A percentile compares a stretch with the other conserved stretches of the same genome.
Evolutionary conservation across 2,888 invertebrate genomes (phyloP).

Genomic region (Platycheirus albimanus): DNA sequence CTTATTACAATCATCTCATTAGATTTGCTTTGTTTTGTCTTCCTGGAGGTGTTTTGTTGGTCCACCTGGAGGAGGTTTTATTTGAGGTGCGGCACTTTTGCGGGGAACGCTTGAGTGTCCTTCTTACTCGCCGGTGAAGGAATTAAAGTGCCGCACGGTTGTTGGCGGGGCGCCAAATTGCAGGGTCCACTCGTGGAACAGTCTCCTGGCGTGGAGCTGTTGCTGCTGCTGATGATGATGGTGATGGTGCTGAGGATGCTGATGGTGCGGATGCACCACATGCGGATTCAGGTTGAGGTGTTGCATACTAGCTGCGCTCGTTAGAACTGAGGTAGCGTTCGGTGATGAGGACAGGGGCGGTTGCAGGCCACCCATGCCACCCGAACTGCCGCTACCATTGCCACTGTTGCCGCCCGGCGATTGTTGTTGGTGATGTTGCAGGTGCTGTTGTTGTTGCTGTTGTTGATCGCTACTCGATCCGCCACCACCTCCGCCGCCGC

Average conservation of each 20-base stretch:
- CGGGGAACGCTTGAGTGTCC: constrained; percentile 62
- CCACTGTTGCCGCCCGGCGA: constrained; percentile 76
- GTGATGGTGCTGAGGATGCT: constrained; percentile 81
- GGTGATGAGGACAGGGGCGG: constrained; percentile 80
- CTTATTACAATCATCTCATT: constrained; percentile 56
- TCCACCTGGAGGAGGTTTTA: constrained; percentile 55
- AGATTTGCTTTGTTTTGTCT: constrained; percentile 51
- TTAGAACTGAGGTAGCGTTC: constrained; percentile 79
- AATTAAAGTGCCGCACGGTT: constrained; percentile 82
- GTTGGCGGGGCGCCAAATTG: constrained; percentile 82
- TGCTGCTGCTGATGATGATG: constrained; percentile 83
- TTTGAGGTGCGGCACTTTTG: constrained; percentile 48
- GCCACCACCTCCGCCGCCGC: constrained; percentile 48
- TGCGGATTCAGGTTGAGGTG: constrained; percentile 82
- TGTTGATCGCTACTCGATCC: constrained; percentile 79
- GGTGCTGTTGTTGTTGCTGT: constrained; percentile 76
- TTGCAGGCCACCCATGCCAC: constrained; percentile 79
- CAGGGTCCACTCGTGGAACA: constrained; percentile 83
- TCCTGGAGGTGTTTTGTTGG: constrained; percentile 38
- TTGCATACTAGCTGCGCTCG: constrained; percentile 78
- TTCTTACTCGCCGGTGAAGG: constrained; percentile 82
- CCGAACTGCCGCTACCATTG: constrained; percentile 68
- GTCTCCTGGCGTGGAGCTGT: constrained; percentile 82
- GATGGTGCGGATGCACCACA: constrained; percentile 81
- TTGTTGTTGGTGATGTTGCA: constrained; percentile 79